Conservation (phyloP, 2,113 vertebrate genomes). For the Clinocottus analis region DNA sequence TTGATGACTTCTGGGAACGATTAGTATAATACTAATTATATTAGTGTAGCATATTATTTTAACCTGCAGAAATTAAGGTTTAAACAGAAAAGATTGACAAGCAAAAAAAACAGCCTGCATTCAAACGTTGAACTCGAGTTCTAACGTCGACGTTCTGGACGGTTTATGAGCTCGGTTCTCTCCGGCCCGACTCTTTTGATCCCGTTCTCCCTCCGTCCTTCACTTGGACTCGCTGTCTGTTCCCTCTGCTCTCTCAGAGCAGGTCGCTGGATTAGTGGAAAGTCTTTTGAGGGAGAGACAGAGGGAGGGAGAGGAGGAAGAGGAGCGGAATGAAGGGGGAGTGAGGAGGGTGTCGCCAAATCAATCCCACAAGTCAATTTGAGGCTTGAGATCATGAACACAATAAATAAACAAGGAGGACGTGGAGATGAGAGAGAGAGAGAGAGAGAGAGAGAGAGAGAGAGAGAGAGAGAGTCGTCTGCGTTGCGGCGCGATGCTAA, state of each 20-base stretch:
- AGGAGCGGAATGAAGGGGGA: conserved; percentile 47
- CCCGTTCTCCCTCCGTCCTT: background rate
- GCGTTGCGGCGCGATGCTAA: background rate
- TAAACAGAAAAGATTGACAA: too few species aligned
- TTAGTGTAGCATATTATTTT: background rate
- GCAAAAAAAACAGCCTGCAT: too few species aligned
- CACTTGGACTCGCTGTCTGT: conserved; percentile 29
- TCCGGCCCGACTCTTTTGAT: background rate
- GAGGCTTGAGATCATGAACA: conserved; percentile 61
- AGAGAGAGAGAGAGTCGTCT: background rate
- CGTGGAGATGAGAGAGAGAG: conserved; percentile 23
- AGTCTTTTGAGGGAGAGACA: conserved; percentile 57
- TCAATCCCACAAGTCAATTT: conserved; percentile 77
- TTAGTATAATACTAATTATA: background rate
- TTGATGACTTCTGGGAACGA: too few species aligned
- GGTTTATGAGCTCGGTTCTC: background rate
- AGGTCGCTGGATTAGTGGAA: conserved; percentile 72
- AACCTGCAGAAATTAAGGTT: background rate
- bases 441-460: background rate
- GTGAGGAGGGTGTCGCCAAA: conserved; percentile 59
- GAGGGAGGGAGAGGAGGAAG: conserved; percentile 14
- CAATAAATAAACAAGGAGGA: conserved; percentile 74
- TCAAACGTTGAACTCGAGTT: background rate
- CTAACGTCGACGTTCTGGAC: too few species aligned
- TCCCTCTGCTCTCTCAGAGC: conserved; percentile 27